Conservation (phyloP, 2,888 invertebrate species). For the Lagria hirta region DNA sequence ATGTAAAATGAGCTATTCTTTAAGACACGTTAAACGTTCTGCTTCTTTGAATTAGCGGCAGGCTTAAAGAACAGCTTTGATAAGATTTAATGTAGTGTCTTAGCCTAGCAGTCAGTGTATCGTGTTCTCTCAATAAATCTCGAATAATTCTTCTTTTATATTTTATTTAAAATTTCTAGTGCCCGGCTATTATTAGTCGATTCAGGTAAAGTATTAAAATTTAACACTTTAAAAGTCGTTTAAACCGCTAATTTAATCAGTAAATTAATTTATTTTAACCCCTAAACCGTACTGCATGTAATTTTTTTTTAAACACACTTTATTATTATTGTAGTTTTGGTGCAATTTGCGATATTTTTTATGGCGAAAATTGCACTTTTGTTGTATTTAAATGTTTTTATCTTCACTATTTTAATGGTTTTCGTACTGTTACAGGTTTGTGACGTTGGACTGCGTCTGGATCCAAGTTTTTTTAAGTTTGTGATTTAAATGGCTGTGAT, state of each 20-base stretch:
- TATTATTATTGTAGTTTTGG: conserved; percentile 7
- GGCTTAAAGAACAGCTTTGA: conserved; percentile 34
- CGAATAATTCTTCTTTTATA: conserved; percentile 22
- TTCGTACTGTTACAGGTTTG: conserved; percentile 24
- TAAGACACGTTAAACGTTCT: no score
- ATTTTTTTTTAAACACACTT: conserved; percentile 27
- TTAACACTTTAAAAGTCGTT: conserved; percentile 21
- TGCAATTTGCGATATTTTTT: conserved; percentile 7
- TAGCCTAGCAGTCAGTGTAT: conserved; percentile 24
- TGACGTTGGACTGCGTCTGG: conserved; percentile 14
- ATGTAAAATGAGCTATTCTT: conserved; percentile 36
- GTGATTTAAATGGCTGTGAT: conserved; percentile 21
- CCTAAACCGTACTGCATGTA: conserved; percentile 20
- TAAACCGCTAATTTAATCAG: conserved; percentile 20
- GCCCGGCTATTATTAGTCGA: conserved; percentile 6
- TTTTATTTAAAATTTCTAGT: conserved; percentile 26
- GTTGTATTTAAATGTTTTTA: conserved; percentile 3
- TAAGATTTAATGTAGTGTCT: conserved; percentile 22
- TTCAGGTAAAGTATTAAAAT: conserved; percentile 25
- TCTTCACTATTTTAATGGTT: conserved; percentile 2
- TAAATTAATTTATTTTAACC: conserved; percentile 21
- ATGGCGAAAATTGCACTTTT: conserved; percentile 4
- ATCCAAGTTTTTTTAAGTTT: conserved; percentile 4
- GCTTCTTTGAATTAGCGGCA: no score
- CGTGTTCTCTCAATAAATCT: conserved; percentile 24